Evolutionary conservation across 2,888 invertebrate genomes (phyloP), one percentile per base, ranked within the genome.

Genomic region (Poecilus cupreus): DNA sequence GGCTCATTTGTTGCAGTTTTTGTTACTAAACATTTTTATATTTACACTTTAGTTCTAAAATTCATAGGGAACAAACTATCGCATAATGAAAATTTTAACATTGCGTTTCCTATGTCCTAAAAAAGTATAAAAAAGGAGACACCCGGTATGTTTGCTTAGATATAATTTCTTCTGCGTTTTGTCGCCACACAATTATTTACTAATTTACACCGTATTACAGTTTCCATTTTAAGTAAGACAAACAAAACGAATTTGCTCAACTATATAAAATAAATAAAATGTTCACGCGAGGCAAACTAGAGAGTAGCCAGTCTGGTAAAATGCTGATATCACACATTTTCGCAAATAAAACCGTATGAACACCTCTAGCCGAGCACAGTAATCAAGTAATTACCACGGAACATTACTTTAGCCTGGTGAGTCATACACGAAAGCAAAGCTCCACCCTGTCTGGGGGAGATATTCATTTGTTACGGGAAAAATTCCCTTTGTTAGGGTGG

Each of bases 391-490:
- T 68, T 68, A 68, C 64, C 37, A 64, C 32, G 3, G 51, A 20
- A 51, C 51, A 51, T 51, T 51, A 51, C 51, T 51, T 32, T 8
- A n/a, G 32, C 64, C 8, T 20, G 26, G 64, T 68, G 64, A 68
- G 32, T 68, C 64, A 60, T 18, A 13, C 60, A 68, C 64, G 64
- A 68, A 64, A 68, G 32, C 18, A 10, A 10, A 68, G 64, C 64
- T 68, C 64, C 64, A 68, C 64, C 64, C 64, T 68, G 64, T 68
- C 64, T 68, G 64, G 18, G 13, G 6, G 18, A 68, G 64, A 68
- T 68, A 68, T 68, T 60, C 60, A 60, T 60, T 60, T 68, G 18
- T 51, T 51, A 13, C 37, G 32, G 18, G 37, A 68, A 68, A 68
- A 68, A 68, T 68, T n/a, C 64, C 26, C 37, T 68, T 68, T 68